A percentile compares a stretch with the other conserved stretches of the same genome.
These are phyloP conservation scores for Tupaia tana DNA, from an alignment of 2,113 vertebrate genomes.

Conservation along the genomic window DNA sequence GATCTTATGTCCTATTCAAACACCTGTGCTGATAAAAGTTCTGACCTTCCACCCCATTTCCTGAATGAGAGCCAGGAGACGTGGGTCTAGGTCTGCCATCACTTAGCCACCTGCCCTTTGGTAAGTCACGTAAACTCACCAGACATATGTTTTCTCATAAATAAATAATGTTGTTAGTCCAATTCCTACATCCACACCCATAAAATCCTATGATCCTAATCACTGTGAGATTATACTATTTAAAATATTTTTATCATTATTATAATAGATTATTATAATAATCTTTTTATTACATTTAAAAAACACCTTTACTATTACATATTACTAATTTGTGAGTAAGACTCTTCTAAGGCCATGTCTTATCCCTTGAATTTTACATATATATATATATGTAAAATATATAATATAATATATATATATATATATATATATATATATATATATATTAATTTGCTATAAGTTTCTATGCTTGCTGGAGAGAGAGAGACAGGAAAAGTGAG, in stretches of 20 bases:
- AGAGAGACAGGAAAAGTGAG: too few species aligned
- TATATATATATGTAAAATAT: too few species aligned
- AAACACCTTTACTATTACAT: not conserved
- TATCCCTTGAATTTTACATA: not conserved
- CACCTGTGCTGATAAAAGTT: not conserved
- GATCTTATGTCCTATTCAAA: not conserved
- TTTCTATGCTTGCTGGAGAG: too few species aligned
- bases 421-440: too few species aligned
- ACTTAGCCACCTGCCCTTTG: not conserved
- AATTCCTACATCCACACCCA: not conserved
- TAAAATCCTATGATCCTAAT: not conserved
- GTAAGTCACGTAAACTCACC: not conserved
- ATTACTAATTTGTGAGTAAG: constrained; percentile 37
- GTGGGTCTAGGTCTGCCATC: not conserved
- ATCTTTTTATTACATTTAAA: not conserved
- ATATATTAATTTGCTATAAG: too few species aligned
- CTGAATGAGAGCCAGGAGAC: not conserved
- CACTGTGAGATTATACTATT: not conserved
- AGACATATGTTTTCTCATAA: not conserved
- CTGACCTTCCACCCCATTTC: not conserved
- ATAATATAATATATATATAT: too few species aligned
- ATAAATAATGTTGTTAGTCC: not conserved
- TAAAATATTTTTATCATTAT: not conserved
- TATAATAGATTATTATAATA: not conserved
- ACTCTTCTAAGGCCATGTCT: not conserved